A percentile compares a stretch with the other conserved stretches of the same genome.
These are phyloP conservation scores for Zaprionus tsacasi DNA, from an alignment of 1,140 invertebrate genomes.

Conservation along the genomic window DNA sequence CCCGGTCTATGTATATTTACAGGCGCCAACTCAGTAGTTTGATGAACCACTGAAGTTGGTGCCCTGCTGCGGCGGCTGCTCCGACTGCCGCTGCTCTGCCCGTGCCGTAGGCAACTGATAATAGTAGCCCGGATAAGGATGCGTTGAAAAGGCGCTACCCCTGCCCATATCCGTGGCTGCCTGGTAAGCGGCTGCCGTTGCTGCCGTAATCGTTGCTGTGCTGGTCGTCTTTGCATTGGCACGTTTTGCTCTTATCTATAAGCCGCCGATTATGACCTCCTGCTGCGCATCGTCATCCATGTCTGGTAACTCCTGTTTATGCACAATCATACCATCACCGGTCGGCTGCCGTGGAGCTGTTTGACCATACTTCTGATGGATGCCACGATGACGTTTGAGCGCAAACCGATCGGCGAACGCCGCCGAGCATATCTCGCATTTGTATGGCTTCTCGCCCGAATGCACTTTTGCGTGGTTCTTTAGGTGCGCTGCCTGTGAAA, in stretches of 20 bases:
- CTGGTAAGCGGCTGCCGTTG: conserved; percentile 25
- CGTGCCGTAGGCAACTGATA: conserved; percentile 46
- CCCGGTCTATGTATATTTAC: conserved; percentile 30
- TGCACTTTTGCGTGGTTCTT: conserved; percentile 94
- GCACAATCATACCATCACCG: conserved; percentile 74
- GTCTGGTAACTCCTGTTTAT: conserved; percentile 80
- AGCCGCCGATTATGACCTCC: conserved; percentile 81
- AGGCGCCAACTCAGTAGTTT: conserved; percentile 49
- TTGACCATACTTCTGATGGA: conserved; percentile 90
- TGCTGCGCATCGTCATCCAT: conserved; percentile 83
- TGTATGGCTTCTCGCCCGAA: conserved; percentile 89
- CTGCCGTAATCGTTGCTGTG: conserved; percentile 30
- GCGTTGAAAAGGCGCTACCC: conserved; percentile 20
- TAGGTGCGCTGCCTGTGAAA: conserved; percentile 94
- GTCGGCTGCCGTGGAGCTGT: conserved; percentile 76
- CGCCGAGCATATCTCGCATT: conserved; percentile 94
- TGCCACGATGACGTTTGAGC: conserved; percentile 90
- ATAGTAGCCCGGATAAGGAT: conserved; percentile 49
- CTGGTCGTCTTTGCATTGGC: conserved; percentile 53
- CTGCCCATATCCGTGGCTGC: conserved; percentile 3
- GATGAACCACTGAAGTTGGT: conserved; percentile 41
- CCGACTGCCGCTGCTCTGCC: conserved; percentile 32
- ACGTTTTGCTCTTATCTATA: conserved; percentile 79
- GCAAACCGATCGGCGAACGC: conserved; percentile 93
- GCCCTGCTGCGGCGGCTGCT: conserved; percentile 29